Percentiles rank a stretch among this genome's conserved stretches.
Evolutionary conservation across 2,113 vertebrate species (phyloP).

Genomic region (Anhinga anhinga): DNA sequence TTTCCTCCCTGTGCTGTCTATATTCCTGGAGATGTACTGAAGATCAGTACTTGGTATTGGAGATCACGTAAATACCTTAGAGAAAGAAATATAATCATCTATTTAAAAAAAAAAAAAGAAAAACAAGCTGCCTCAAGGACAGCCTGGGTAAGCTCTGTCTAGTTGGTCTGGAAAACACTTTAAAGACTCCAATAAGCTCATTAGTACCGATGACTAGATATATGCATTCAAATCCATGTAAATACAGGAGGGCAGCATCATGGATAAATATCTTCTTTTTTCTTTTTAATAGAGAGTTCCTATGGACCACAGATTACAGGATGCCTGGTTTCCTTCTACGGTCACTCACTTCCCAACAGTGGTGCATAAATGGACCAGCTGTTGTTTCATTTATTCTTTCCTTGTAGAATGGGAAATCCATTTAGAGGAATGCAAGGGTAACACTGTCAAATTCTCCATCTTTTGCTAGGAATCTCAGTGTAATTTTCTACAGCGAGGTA

Average conservation of each 20-base stretch:
- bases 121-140: background rate
- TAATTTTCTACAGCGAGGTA: background rate
- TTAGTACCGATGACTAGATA: slow-evolving; percentile 30
- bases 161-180: slow-evolving; percentile 18
- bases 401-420: background rate
- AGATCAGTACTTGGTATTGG: background rate
- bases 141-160: background rate
- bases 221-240: background rate
- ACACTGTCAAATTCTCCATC: background rate
- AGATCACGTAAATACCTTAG: slow-evolving; percentile 16
- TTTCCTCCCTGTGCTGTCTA: background rate
- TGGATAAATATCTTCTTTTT: background rate
- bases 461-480: background rate
- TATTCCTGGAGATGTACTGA: background rate
- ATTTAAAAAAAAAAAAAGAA: background rate
- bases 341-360: background rate
- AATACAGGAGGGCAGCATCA: background rate
- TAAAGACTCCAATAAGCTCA: slow-evolving; percentile 48
- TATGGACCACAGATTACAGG: background rate
- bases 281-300: background rate
- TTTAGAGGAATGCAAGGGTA: background rate
- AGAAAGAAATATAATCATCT: slow-evolving; percentile 39
- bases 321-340: background rate
- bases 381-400: background rate
- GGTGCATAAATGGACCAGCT: background rate